Evolutionary conservation across 2,113 vertebrate species (phyloP), one percentile per base, ranked within the genome.

Genomic region (Calidris pugnax): DNA sequence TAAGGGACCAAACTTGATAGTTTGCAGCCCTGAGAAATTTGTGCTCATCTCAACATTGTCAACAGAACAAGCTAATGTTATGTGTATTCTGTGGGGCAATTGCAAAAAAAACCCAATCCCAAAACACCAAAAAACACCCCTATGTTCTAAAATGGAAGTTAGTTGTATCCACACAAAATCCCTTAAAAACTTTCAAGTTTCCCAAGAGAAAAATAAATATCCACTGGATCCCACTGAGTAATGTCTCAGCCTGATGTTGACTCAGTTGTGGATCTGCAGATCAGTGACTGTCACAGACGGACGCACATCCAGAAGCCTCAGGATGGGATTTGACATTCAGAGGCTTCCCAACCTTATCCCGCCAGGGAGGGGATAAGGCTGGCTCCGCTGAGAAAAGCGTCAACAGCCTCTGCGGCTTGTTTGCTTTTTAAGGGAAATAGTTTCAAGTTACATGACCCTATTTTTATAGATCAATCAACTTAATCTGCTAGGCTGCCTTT

Each of bases 151-250:
- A 71, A 60, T 8, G 12, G 37, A 68, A 73, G 19, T 17, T 69
- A 19, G 45, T 32, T 3, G 1, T 28, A 79, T 41, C 57, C 60
- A 45, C 17, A 18, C 17, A 73, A 85, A 43, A 1, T 10, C 12
- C 39, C 33, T 56, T 85, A 22, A 87, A 92, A 91, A 53, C 10
- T 47, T 22, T 55, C 26, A n/a, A 32, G 53, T 55, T 87, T 7
- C 80, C 39, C 22, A 81, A 68, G 45, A 68, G 45, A 60, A 94
- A 87, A 94, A 93, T 33, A 93, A 90, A 87, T 91, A 93, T n/a
- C 24, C 60, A 79, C 26, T 62, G 55, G 37, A 53, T 85, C 50
- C 59, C 72, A 90, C 51, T 21, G 75, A 76, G 68, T 39, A 66
- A 68, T 56, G 62, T 60, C 30, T 53, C 74, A 57, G 30, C 20